Base-by-base conservation (phyloP, 2,888 invertebrate species). In the Latrodectus hesperus region DNA sequence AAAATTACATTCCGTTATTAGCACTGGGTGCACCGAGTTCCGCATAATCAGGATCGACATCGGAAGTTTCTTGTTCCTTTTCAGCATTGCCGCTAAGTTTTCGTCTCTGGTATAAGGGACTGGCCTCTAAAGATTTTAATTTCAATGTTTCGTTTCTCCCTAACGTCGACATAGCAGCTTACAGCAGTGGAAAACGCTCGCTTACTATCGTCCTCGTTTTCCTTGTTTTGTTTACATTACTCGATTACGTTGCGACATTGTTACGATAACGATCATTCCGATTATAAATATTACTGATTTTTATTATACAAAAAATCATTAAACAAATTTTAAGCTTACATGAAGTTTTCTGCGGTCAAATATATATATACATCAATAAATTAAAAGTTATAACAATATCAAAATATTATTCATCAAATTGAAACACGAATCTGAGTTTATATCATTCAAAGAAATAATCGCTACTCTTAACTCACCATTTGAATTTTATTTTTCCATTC, bases 41-140 rank as follows among this genome's bases (percentile, higher is more conserved):
- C 1, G 83, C 79, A 75, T 88, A 88, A 55, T 88, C 83, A 8
- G 88, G 88, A 64, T 88, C 88, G 14, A 53, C 78, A 75, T 88
- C 88, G 12, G 88, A 83, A 60, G 38, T n/a, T 38, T 79, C 83
- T 49, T 76, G 64, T 68, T 79, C 88, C 75, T 80, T 85, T n/a
- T 74, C 82, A 12, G 22, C 38, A 38, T 49, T 53, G 16, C 38
- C 68, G 51, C 82, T 82, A 0, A 83, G 53, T 75, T 88, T 88
- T 73, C 88, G 52, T 26, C 88, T 22, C 16, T 64, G 80, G 73
- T 88, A 88, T 9, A 88, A 60, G 12, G 88, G 88, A 72, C 84
- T 84, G 14, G 84, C 84, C 26, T 77, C 77, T 65, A 88, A 52
- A 26, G 88, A 84, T 52, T 84, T 26, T n/a, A 88, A 60, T 55